Evolutionary conservation across 2,797 vertebrate genomes (phyloP), one percentile per base, ranked within the genome.

Genomic region (Esox lucius): DNA sequence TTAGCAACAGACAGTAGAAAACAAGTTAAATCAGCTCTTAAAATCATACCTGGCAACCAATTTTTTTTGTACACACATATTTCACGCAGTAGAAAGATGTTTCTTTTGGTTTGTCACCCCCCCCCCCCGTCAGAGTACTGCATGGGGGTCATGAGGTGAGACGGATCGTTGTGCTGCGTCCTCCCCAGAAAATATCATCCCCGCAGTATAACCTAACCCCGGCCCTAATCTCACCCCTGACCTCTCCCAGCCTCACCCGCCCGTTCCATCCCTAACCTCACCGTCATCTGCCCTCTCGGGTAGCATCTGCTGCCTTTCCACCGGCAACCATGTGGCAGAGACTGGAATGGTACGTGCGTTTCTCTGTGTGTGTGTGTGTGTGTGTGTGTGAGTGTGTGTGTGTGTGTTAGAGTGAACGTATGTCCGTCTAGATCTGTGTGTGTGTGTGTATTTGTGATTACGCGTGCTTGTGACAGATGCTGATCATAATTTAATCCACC

Each of bases 401-500:
- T 67, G 82, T 75, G 77, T 33, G 72, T 74, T 42, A 75, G 53
- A 46, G 46, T 61, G 69, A 49, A 26, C 26, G 24, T 69, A 42
- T 78, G 64, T 69, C 59, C 76, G 46, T 67, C 39, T 71, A 46
- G 70, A 62, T 51, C 39, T 72, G 46, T 72, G 72, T 35, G 71
- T 70, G 72, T 67, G 82, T 75, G 77, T 33, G 72, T 74, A 74
- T 77, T 71, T 73, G 66, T 78, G 33, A 76, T 68, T 49, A 71
- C 4, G 72, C 71, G 56, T 76, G 24, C 69, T 11, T 81, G 70
- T 89, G 89, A 92, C 91, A 91, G 91, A 91, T 80, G 90, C 80
- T 90, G 88, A 88, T 91, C 89, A 90, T 90, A 87, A 90, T 91
- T 56, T 91, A 93, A 92, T 93, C 91, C 89, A 74, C 76, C 67